Evolutionary conservation across 2,888 invertebrate species (phyloP).

Genomic region (Trimorus sp.): DNA sequence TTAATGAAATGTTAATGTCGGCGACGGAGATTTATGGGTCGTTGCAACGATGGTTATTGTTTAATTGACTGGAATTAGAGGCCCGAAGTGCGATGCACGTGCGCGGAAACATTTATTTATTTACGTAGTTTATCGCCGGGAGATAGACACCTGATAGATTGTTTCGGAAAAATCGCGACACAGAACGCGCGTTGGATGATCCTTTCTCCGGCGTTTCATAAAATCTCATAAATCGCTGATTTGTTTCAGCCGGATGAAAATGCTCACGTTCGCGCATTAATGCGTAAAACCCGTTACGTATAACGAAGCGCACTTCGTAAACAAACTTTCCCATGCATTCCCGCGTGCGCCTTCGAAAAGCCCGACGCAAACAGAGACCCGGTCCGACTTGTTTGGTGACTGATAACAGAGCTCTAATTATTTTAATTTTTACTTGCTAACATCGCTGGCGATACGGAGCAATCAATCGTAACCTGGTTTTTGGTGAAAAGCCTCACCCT

Average conservation of each 20-base stretch:
- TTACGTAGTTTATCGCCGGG: conserved; percentile 7
- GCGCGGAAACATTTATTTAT: too few species aligned
- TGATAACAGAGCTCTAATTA: neutral
- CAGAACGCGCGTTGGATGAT: too few species aligned
- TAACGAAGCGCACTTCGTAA: conserved; percentile 1
- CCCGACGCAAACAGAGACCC: too few species aligned
- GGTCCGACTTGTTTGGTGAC: neutral
- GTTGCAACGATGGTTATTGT: conserved; percentile 21
- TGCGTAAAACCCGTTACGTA: conserved; percentile 13
- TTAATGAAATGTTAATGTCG: conserved; percentile 34
- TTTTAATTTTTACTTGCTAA: too few species aligned
- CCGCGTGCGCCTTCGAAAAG: neutral
- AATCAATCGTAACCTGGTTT: too few species aligned
- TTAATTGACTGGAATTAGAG: conserved; percentile 28
- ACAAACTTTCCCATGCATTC: conserved; percentile 9
- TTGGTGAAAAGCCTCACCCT: too few species aligned
- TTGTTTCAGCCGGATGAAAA: conserved; percentile 16
- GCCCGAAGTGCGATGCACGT: conserved; percentile 3
- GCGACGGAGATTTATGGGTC: conserved; percentile 20
- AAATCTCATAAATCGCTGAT: conserved; percentile 15
- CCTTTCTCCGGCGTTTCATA: too few species aligned
- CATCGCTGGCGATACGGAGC: too few species aligned
- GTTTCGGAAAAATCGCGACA: conserved; percentile 14
- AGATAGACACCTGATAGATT: conserved; percentile 16
- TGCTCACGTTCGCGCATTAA: conserved; percentile 15